phyloP scores from a whole-genome alignment of 2,797 vertebrate species.

The Naso thynnoides region DNA sequence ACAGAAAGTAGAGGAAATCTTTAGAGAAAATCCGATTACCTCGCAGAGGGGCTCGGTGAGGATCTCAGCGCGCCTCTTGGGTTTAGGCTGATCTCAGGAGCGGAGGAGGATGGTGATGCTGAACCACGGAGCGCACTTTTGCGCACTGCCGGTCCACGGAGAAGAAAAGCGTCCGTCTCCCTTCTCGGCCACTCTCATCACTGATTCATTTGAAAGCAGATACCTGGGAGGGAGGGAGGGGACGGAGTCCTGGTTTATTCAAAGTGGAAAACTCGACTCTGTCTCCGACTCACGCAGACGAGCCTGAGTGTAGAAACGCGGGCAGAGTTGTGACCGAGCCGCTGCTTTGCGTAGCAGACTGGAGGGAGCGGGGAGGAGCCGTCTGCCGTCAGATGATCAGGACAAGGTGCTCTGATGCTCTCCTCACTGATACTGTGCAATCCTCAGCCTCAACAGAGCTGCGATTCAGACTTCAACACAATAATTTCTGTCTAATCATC shows the following conservation, averaged over 20 bases:
- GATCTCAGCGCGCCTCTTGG: slow-evolving; percentile 60
- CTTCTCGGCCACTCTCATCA: slow-evolving; percentile 81
- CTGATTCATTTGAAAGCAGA: slow-evolving; percentile 80
- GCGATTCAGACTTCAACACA: slow-evolving; percentile 11
- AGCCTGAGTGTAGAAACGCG: slow-evolving; percentile 43
- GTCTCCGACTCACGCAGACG: slow-evolving; percentile 51
- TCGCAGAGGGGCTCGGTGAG: slow-evolving; percentile 54
- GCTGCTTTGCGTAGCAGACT: slow-evolving; percentile 52
- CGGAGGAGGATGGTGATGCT: slow-evolving; percentile 46
- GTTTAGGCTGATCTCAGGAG: slow-evolving; percentile 63
- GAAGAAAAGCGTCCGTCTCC: slow-evolving; percentile 61
- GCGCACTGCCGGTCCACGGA: slow-evolving; percentile 66
- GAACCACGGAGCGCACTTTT: slow-evolving; percentile 63
- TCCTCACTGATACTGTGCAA: slow-evolving; percentile 42
- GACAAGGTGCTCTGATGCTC: slow-evolving; percentile 72
- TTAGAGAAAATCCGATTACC: slow-evolving; percentile 69
- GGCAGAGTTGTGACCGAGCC: slow-evolving; percentile 58
- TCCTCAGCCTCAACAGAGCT: slow-evolving; percentile 28
- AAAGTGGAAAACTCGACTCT: slow-evolving; percentile 60
- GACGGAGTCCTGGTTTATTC: slow-evolving; percentile 53
- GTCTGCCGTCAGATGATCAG: slow-evolving; percentile 78
- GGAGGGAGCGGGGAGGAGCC: slow-evolving; percentile 76
- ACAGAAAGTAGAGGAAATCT: slow-evolving; percentile 35
- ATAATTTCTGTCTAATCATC: background rate
- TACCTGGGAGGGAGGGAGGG: slow-evolving; percentile 44